A percentile compares a stretch with the other conserved stretches of the same genome.
Evolutionary conservation across 2,113 vertebrate genomes (phyloP).

Genomic region (Gila orcuttii): DNA sequence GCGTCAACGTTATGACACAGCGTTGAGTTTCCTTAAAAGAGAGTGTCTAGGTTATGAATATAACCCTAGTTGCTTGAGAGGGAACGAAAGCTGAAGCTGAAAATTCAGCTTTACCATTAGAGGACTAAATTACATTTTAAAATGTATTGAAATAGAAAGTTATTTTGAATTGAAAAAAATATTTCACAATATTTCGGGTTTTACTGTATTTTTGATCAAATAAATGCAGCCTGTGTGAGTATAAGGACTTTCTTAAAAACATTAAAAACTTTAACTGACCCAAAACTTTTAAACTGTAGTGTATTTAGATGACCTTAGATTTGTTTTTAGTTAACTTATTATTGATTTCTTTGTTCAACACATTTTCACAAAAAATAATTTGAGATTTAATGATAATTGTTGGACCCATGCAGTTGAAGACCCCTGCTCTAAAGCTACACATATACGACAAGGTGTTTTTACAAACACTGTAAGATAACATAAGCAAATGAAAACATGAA

Average conservation of each 20-base stretch:
- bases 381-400: background rate
- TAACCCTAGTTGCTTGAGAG: no score
- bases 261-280: background rate
- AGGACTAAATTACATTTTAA: background rate
- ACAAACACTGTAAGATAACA: background rate
- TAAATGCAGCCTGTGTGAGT: background rate
- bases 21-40: no score
- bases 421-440: slow-evolving; percentile 9
- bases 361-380: background rate
- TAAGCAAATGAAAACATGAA: background rate
- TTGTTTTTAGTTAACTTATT: background rate
- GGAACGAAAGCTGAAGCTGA: background rate
- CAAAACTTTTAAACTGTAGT: background rate
- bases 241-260: background rate
- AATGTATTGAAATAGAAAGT: background rate
- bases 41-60: no score
- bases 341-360: background rate
- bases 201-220: background rate
- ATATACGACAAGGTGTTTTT: background rate
- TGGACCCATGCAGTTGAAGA: background rate
- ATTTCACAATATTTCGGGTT: background rate
- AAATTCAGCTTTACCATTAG: background rate
- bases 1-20: no score
- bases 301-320: background rate
- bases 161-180: background rate